Conservation (phyloP, 2,113 vertebrate species). For the Odontesthes bonariensis region DNA sequence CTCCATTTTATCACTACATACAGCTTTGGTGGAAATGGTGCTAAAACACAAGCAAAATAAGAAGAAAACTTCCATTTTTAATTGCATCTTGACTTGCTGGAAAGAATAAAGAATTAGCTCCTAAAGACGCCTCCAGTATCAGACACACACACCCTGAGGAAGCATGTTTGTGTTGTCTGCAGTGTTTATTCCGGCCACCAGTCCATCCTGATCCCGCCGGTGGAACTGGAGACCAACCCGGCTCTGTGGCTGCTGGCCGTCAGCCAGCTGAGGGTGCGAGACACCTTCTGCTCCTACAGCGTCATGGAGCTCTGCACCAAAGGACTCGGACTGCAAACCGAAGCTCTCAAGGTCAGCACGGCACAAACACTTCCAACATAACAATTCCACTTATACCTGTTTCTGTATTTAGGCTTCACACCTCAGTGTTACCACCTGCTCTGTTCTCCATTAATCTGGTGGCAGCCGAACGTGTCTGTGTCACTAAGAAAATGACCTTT, state of each 20-base stretch:
- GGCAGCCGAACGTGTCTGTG: no score
- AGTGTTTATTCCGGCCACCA: slow-evolving; percentile 99
- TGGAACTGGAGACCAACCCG: slow-evolving; percentile 95
- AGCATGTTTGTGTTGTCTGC: slow-evolving; percentile 36
- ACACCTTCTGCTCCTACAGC: slow-evolving; percentile 98
- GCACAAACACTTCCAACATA: neutral
- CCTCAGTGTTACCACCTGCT: no score
- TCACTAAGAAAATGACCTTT: no score
- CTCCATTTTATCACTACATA: neutral
- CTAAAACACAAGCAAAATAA: neutral
- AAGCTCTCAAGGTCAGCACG: slow-evolving; percentile 92
- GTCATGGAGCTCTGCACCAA: slow-evolving; percentile 99
- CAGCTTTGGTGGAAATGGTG: no score
- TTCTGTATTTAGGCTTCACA: no score
- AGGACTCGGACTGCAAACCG: slow-evolving; percentile 96
- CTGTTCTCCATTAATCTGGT: no score
- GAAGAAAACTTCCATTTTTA: neutral
- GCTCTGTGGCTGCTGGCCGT: slow-evolving; percentile 97
- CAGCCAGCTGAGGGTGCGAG: slow-evolving; percentile 97
- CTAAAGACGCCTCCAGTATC: neutral
- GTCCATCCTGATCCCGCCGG: slow-evolving; percentile 97
- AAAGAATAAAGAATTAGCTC: no score
- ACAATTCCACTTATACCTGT: neutral
- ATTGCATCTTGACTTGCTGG: neutral
- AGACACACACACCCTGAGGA: neutral